phyloP scores from a whole-genome alignment of 2,113 vertebrate species.

The Prionailurus viverrinus region DNA sequence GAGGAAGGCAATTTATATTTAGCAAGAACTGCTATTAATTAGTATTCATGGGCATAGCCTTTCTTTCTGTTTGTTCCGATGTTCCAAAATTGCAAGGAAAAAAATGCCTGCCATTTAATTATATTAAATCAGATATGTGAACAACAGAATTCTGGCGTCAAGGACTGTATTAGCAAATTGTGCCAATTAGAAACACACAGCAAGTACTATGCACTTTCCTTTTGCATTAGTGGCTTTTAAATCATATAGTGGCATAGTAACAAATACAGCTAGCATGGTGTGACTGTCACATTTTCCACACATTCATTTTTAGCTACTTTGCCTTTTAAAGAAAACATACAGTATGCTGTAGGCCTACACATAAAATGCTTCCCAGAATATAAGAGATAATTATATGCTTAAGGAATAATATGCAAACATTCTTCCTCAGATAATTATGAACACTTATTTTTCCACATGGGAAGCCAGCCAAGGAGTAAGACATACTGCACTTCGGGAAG shows the following conservation, averaged over 20 bases:
- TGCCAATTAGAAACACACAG: slow-evolving; percentile 77
- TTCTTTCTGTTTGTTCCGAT: slow-evolving; percentile 75
- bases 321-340: slow-evolving; percentile 82
- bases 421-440: slow-evolving; percentile 85
- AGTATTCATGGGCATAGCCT: slow-evolving; percentile 72
- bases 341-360: slow-evolving; percentile 77
- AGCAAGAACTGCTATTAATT: slow-evolving; percentile 76
- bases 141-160: slow-evolving; percentile 73
- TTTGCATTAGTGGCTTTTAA: slow-evolving; percentile 69
- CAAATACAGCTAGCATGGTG: slow-evolving; percentile 58
- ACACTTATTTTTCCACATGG: slow-evolving; percentile 80
- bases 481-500: slow-evolving; percentile 77
- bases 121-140: slow-evolving; percentile 78
- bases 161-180: slow-evolving; percentile 73
- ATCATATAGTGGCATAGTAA: slow-evolving; percentile 70
- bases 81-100: slow-evolving; percentile 73
- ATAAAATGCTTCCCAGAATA: slow-evolving; percentile 86
- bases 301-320: slow-evolving; percentile 80
- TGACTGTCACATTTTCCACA: slow-evolving; percentile 80
- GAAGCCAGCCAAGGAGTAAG: slow-evolving; percentile 83
- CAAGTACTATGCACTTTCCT: slow-evolving; percentile 68
- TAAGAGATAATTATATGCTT: slow-evolving; percentile 86
- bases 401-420: slow-evolving; percentile 85
- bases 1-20: slow-evolving; percentile 73
- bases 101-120: slow-evolving; percentile 74